These are phyloP conservation scores for Hypocryptadius cinnamomeus DNA, from an alignment of 2,113 vertebrate species.

Conservation along the genomic window DNA sequence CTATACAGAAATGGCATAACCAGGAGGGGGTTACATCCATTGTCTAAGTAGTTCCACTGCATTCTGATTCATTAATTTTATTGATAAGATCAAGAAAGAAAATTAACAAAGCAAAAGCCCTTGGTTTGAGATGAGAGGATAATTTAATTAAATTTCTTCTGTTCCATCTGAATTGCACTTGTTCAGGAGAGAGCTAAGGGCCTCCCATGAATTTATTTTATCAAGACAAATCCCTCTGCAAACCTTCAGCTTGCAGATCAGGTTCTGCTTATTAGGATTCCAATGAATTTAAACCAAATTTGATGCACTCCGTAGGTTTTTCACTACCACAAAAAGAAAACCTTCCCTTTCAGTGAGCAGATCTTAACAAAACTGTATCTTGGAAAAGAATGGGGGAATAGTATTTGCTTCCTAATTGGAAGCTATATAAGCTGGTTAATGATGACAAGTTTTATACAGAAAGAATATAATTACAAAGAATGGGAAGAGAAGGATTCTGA, in stretches of 20 bases:
- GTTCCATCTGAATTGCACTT: neutral
- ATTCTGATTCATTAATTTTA: neutral
- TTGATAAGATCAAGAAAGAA: slow-evolving; percentile 24
- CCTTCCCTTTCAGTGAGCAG: neutral
- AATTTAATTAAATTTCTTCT: slow-evolving; percentile 34
- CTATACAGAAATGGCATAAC: neutral
- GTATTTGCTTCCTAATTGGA: slow-evolving; percentile 26
- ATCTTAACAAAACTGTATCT: neutral
- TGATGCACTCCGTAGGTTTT: neutral
- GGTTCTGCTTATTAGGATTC: slow-evolving; percentile 26
- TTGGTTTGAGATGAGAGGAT: slow-evolving; percentile 10
- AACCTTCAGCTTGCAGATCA: slow-evolving; percentile 9
- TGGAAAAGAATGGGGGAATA: neutral
- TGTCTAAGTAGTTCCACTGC: neutral
- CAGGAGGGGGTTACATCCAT: neutral
- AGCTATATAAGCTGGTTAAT: slow-evolving; percentile 21
- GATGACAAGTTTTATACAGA: slow-evolving; percentile 39
- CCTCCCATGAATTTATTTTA: neutral
- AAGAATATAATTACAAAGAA: slow-evolving; percentile 20
- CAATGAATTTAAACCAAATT: slow-evolving; percentile 11
- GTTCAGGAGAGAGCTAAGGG: neutral
- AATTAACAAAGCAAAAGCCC: neutral
- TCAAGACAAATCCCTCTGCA: slow-evolving; percentile 13
- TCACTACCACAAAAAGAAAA: slow-evolving; percentile 13
- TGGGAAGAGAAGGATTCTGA: neutral